Evolutionary conservation across 2,888 invertebrate genomes (phyloP).

Genomic region (Drosophila prostipennis): DNA sequence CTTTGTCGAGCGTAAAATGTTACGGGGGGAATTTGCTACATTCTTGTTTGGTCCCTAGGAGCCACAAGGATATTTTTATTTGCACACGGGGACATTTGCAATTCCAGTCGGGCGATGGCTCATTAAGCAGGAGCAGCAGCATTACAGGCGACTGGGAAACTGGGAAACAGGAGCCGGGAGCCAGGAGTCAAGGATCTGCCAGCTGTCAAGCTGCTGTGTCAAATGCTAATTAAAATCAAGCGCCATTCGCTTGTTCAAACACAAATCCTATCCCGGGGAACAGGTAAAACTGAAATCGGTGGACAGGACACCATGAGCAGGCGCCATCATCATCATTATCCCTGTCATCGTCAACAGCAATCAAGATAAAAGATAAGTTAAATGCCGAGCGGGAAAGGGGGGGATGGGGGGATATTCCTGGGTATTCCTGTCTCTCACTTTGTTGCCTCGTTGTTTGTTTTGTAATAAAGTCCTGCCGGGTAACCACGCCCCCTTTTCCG

Average conservation of each 20-base stretch:
- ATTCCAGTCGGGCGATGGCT: conserved; percentile 67
- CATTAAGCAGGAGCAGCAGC: conserved; percentile 60
- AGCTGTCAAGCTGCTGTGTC: conserved; percentile 78
- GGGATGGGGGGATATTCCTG: not conserved
- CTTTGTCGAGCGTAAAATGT: conserved; percentile 71
- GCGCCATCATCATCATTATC: conserved; percentile 77
- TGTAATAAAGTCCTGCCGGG: conserved; percentile 73
- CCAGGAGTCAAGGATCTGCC: conserved; percentile 36
- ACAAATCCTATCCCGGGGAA: conserved; percentile 34
- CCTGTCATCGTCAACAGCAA: conserved; percentile 80
- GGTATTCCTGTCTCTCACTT: conserved; percentile 35
- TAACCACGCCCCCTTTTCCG: conserved; percentile 16
- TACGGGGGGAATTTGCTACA: conserved; percentile 23
- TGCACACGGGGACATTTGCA: conserved; percentile 67
- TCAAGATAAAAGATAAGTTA: conserved; percentile 79
- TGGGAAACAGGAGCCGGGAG: conserved; percentile 4
- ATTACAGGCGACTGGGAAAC: conserved; percentile 3
- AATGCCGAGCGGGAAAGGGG: conserved; percentile 50
- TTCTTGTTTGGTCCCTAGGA: conserved; percentile 19
- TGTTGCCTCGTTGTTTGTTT: conserved; percentile 65
- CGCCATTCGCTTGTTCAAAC: conserved; percentile 74
- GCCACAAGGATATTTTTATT: conserved; percentile 68
- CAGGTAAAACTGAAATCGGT: conserved; percentile 54
- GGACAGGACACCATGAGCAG: conserved; percentile 25
- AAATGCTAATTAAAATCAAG: conserved; percentile 81